These are phyloP conservation scores for Phenganax subtilis DNA, from an alignment of 92 coral and sea anemone genomes.

Conservation along the genomic window DNA sequence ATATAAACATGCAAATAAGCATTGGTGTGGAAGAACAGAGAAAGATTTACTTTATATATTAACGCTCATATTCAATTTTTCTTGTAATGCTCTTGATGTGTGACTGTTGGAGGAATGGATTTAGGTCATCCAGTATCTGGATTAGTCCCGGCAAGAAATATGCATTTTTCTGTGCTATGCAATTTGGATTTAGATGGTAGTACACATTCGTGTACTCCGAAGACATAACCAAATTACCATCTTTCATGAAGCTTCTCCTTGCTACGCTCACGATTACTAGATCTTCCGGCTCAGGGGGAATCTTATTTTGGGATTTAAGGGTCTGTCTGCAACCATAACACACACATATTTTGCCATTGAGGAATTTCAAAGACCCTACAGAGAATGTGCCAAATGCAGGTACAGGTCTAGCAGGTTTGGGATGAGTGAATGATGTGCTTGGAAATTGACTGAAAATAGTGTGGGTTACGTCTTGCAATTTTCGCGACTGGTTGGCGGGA, in stretches of 20 bases:
- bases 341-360: neutral
- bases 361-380: neutral
- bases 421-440: neutral
- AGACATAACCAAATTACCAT: neutral
- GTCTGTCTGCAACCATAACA: slow-evolving; percentile 37
- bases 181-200: slow-evolving; percentile 34
- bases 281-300: slow-evolving; percentile 17
- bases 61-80: too few species aligned
- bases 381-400: slow-evolving; percentile 40
- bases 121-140: slow-evolving; percentile 16
- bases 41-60: too few species aligned
- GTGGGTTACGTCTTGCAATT: neutral
- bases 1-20: too few species aligned
- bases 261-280: slow-evolving; percentile 31
- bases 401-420: slow-evolving; percentile 32
- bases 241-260: slow-evolving; percentile 34
- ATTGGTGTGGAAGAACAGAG: too few species aligned
- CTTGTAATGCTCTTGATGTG: neutral
- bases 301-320: neutral
- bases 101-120: slow-evolving; percentile 20
- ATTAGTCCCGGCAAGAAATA: slow-evolving; percentile 6
- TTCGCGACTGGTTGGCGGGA: slow-evolving; percentile 17
- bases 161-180: slow-evolving; percentile 3
- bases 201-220: slow-evolving; percentile 42
- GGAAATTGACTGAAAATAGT: slow-evolving; percentile 18